These are phyloP conservation scores for Diploptera punctata DNA, from an alignment of 2,888 invertebrate species.

Conservation along the genomic window DNA sequence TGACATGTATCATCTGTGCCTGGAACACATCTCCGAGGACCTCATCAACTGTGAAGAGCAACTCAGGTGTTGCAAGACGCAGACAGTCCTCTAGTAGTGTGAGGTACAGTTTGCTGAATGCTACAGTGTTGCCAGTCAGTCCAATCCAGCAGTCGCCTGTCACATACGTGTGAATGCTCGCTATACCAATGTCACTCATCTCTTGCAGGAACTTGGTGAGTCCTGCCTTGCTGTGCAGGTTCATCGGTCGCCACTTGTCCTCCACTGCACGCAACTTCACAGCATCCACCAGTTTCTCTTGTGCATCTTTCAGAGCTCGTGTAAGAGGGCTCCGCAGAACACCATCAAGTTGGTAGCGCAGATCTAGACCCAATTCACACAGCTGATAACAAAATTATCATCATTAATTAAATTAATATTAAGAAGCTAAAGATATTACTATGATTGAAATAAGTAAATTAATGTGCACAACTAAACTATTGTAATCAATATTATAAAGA, in stretches of 20 bases:
- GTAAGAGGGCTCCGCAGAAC: constrained; percentile 79
- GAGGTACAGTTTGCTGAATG: constrained; percentile 78
- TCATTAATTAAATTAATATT: too few relatives aligned
- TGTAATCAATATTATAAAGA: too few relatives aligned
- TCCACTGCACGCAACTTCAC: constrained; percentile 78
- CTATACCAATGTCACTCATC: constrained; percentile 71
- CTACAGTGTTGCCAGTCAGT: constrained; percentile 79
- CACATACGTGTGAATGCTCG: constrained; percentile 67
- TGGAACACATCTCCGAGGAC: constrained; percentile 76
- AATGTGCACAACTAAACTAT: too few relatives aligned
- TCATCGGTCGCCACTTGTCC: constrained; percentile 86
- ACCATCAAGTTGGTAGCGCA: constrained; percentile 90
- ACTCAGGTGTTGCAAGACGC: constrained; percentile 75
- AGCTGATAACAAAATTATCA: too few relatives aligned
- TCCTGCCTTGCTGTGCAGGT: constrained; percentile 75
- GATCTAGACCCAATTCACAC: constrained; percentile 78
- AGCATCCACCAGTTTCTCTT: constrained; percentile 82
- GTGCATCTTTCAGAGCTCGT: constrained; percentile 77
- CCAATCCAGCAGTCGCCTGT: constrained; percentile 74
- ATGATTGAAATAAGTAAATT: too few relatives aligned
- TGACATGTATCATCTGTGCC: constrained; percentile 72
- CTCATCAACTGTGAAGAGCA: constrained; percentile 74
- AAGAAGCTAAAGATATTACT: too few relatives aligned
- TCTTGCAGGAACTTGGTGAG: constrained; percentile 73
- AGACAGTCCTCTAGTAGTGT: constrained; percentile 78